Base-by-base conservation (phyloP, 37 sponge, comb jelly and placozoan genomes). In the Chondrosia reniformis region DNA sequence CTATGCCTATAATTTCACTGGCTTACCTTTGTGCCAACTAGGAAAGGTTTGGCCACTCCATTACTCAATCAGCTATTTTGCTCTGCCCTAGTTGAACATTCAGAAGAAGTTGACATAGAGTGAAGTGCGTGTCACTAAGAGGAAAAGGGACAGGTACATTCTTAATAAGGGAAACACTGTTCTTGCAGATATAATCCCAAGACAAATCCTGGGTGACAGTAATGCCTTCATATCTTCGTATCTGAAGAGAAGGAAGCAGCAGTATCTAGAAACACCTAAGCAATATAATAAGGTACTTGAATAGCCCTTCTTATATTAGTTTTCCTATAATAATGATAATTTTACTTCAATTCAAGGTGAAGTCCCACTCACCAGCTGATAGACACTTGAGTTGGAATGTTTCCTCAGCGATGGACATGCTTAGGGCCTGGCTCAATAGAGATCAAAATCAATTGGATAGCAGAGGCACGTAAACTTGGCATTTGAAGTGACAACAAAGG, bases 351-450 rank as follows among this genome's bases (percentile, higher is more conserved):
- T 10, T 10, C 52, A 49, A 49, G 15, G 52, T 49, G 52, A 74
- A 74, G 31, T 74, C 75, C 4, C 75, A 74, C 25, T 74, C 75
- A 10, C 75, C 75, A 31, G 38, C 22, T 27, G 75, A 74, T 5
- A 15, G 25, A 10, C 33, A 33, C 30, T 21, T 45, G 28, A 9
- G 8, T n/a, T 74, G 75, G 75, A 54, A 74, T 45, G 75, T 74
- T 27, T 9, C 32, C 9, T 10, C 54, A 38, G 75, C 75, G 7
- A 9, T 74, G 25, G 24, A 10, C 32, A 17, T 32, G 24, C 75
- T 74, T 6, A 25, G 38, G 45, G 7, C 13, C 54, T 74, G 12
- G 9, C 75, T 54, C 13, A 19, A 42, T 19, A n/a, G 52, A 74
- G 8, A 7, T 25, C 32, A 74, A 46, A 17, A 74, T 74, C 25